phyloP scores from a whole-genome alignment of 1,140 invertebrate species.

The Venustaconcha ellipsiformis region DNA sequence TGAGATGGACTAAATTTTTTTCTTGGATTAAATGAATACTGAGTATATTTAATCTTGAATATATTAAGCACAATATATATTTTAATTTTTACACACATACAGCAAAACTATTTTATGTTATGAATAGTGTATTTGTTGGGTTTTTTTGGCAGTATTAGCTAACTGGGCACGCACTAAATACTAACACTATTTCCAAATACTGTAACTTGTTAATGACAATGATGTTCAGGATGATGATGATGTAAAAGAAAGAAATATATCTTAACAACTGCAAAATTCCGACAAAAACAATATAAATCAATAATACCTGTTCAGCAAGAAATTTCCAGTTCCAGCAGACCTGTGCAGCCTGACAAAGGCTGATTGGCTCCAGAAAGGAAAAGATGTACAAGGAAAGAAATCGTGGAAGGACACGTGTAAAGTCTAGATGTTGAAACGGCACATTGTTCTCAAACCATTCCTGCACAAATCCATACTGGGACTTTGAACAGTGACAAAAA shows the following conservation, averaged over 20 bases:
- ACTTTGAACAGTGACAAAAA: conserved; percentile 54
- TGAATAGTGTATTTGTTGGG: no score
- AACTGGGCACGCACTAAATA: not conserved
- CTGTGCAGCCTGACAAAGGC: conserved; percentile 64
- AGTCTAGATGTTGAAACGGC: conserved; percentile 64
- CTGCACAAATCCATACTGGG: conserved; percentile 62
- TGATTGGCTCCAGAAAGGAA: conserved; percentile 67
- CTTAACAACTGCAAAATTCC: no score
- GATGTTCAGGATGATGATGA: no score
- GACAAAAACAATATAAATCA: not conserved
- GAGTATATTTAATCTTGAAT: no score
- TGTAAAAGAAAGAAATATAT: no score
- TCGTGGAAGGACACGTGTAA: conserved; percentile 61
- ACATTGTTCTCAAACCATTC: conserved; percentile 57
- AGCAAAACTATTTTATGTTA: not conserved
- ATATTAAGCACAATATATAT: not conserved
- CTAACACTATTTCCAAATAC: not conserved
- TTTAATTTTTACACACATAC: not conserved
- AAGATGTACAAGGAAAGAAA: conserved; percentile 68
- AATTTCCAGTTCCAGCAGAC: conserved; percentile 67
- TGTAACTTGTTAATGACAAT: no score
- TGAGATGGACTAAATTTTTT: no score
- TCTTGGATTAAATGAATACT: no score
- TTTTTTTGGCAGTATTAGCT: no score
- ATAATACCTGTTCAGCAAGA: conserved; percentile 57